Evolutionary conservation across 2,113 vertebrate genomes (phyloP), one percentile per base, ranked within the genome.

Genomic region (Coryphaenoides rupestris): DNA sequence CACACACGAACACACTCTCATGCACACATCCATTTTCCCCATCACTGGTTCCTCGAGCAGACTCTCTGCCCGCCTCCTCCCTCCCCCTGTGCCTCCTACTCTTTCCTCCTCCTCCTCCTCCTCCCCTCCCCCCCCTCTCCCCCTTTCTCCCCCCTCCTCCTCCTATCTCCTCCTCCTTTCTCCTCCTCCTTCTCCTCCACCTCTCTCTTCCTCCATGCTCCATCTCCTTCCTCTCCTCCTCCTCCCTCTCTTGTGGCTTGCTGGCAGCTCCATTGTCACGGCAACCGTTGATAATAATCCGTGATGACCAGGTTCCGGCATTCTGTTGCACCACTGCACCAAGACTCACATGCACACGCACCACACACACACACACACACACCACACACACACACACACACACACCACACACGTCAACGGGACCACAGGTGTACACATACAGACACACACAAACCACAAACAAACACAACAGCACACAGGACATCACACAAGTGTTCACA

Each of bases 351-450:
- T 15, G 16, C 47, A 49, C 47, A 49, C 47, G 16, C 47, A 49
- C 47, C 47, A 49, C 47, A 49, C 47, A 49, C 47, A 49, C 47
- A n/a, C 47, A 16, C 47, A n/a, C 17, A n/a, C 47, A n/a, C 47
- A 49, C 47, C 46, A 68, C 24, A 33, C 55, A 14, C 60, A 17
- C 58, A 1, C 28, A 14, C 40, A 49, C 46, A 60, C 63, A 52
- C 21, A 19, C 66, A 21, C 3, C 47, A 15, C 47, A 16, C 14
- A 49, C 15, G 28, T 33, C 5, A 33, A 33, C 28, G 10, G n/a
- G 10, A 33, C 28, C 28, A 5, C 3, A 33, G 28, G 28, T 33
- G 28, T 33, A 33, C 28, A 33, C 28, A 4, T 10, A 33, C 3
- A 9, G 4, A 33, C 28, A 33, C 28, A 33, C 28, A 33, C 28